A percentile compares a stretch with the other conserved stretches of the same genome.
These are phyloP conservation scores for Augochlora pura DNA, from an alignment of 1,140 invertebrate species.

Conservation along the genomic window DNA sequence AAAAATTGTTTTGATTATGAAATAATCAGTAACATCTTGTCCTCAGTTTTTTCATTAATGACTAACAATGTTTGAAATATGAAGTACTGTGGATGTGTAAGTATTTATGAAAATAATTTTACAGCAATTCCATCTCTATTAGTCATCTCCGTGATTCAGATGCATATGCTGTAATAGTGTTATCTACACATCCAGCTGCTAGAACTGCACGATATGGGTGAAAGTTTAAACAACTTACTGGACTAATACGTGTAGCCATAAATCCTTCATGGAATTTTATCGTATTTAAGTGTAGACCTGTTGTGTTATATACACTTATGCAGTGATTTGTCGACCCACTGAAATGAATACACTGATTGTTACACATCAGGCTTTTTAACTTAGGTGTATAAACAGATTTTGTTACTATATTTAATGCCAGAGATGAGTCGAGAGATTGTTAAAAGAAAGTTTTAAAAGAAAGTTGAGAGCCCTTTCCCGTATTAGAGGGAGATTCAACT, in stretches of 20 bases:
- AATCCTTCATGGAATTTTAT: constrained; percentile 95
- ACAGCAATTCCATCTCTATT: constrained; percentile 75
- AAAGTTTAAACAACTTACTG: constrained; percentile 92
- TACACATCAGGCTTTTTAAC: not conserved
- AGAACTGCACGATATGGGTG: constrained; percentile 90
- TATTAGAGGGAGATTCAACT: no score
- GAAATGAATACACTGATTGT: constrained; percentile 58
- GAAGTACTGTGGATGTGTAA: constrained; percentile 47
- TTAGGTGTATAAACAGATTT: no score
- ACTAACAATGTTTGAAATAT: constrained; percentile 7
- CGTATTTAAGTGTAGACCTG: constrained; percentile 85
- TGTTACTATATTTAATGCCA: no score
- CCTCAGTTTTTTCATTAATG: not conserved
- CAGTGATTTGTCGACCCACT: constrained; percentile 92
- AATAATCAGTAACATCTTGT: not conserved
- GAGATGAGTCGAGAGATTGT: no score
- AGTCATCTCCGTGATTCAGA: constrained; percentile 85
- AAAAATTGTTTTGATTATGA: not conserved
- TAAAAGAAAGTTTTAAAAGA: no score
- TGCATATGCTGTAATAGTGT: constrained; percentile 88
- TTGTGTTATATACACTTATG: constrained; percentile 89
- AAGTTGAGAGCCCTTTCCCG: no score
- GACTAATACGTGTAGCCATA: constrained; percentile 91
- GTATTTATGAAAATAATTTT: constrained; percentile 50
- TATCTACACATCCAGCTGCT: constrained; percentile 90